Conservation (phyloP, 92 coral and sea anemone genomes). For the Heteractis magnifica region DNA sequence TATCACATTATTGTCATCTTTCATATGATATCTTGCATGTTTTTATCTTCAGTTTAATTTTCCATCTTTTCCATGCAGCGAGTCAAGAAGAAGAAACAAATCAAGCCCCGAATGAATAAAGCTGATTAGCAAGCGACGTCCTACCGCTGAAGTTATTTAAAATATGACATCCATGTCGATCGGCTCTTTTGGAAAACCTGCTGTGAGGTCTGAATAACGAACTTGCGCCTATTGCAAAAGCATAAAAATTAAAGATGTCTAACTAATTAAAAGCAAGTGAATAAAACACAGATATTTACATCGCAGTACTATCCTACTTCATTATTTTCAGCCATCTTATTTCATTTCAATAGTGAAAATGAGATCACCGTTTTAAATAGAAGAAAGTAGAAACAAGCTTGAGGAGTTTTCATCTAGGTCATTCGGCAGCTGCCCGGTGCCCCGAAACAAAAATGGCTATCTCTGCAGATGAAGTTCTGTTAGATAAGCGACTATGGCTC, state of each 20-base stretch:
- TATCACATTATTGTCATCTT: too few species aligned
- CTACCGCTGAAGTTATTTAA: constrained; percentile 22
- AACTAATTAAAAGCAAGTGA: constrained; percentile 10
- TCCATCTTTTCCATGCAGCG: background rate
- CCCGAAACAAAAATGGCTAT: background rate
- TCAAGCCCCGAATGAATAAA: background rate
- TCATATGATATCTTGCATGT: too few species aligned
- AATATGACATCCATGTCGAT: constrained; percentile 7
- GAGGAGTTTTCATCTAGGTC: background rate
- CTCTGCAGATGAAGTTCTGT: background rate
- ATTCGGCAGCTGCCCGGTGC: background rate
- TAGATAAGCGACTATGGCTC: background rate
- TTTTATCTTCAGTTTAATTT: background rate
- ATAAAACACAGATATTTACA: background rate
- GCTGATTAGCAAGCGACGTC: constrained; percentile 5
- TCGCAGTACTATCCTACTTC: background rate
- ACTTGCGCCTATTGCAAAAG: constrained; percentile 1
- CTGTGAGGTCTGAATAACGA: background rate
- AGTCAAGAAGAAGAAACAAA: background rate
- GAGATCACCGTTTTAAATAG: background rate
- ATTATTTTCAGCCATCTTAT: background rate
- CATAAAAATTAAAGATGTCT: constrained; percentile 4
- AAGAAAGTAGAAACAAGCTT: background rate
- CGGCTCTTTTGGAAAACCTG: background rate
- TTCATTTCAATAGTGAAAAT: background rate